Evolutionary conservation across 1,140 invertebrate genomes (phyloP), one percentile per base, ranked within the genome.

Genomic region (Lutraria rhynchaena): DNA sequence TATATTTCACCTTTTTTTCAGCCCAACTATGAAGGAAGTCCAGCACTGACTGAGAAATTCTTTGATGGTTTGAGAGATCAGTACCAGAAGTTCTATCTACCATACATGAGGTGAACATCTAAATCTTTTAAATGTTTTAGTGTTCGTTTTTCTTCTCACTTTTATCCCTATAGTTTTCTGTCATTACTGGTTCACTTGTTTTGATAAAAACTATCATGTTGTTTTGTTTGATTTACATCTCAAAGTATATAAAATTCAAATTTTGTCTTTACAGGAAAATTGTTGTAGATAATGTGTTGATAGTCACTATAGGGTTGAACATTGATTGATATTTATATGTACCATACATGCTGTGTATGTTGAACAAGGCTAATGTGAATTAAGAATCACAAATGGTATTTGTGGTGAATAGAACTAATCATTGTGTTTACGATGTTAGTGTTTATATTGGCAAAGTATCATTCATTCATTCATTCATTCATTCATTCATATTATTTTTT

Each of bases 1-100:
- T n/a, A 55, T 55, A n/a, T 7, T 55, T 55, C 24, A 55, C 44
- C 5, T 29, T n/a, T n/a, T 41, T 65, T 67, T 27, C 63, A 67
- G 63, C 63, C 63, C 0, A 1, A 67, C 27, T 67, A 51, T 29
- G 44, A 31, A 49, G 27, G 44, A 22, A 67, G 63, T 27, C 63
- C 63, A 15, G 63, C 44, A 15, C 24, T 67, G 7, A 67, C 9
- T 4, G 63, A 67, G 44, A 27, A 37, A 27, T 67, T 46, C 15
- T 67, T 67, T 31, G 63, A 67, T 49, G 63, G 63, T 31, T 49
- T 46, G 44, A 49, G 41, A 41, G 29, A 67, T 19, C 46, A 67
- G 22, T 51, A 22, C 27, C 3, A 31, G 24, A 49, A 49, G 2
- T n/a, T 44, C 24, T 67, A 67, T 24, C 15, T 49, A 27, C 63